Percentiles rank a stretch among this genome's conserved stretches.
These are phyloP conservation scores for Gobiocypris rarus DNA, from an alignment of 2,113 vertebrate species.

Conservation along the genomic window DNA sequence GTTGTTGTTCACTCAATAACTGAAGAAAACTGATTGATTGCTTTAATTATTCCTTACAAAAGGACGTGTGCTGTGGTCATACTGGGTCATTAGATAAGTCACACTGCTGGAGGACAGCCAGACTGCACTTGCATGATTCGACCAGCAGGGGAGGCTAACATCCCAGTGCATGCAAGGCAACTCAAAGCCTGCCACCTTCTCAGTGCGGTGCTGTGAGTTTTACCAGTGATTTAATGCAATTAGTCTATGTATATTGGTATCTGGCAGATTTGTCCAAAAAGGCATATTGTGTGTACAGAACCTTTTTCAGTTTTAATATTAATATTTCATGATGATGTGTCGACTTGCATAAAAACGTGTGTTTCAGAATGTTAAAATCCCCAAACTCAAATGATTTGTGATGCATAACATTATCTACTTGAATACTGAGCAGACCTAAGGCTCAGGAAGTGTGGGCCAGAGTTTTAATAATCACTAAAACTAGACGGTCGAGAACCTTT, in stretches of 20 bases:
- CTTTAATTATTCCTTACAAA: neutral
- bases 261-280: neutral
- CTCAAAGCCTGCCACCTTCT: neutral
- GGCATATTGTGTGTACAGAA: neutral
- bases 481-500: neutral
- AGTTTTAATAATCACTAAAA: conserved; percentile 7
- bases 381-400: neutral
- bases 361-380: neutral
- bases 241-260: neutral
- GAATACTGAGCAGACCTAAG: neutral
- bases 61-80: neutral
- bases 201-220: neutral
- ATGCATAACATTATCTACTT: neutral
- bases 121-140: conserved; percentile 30
- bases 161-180: neutral
- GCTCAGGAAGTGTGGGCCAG: conserved; percentile 4
- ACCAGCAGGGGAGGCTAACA: conserved; percentile 57
- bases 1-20: neutral
- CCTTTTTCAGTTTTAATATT: neutral
- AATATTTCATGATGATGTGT: neutral
- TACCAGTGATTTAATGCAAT: neutral
- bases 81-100: neutral
- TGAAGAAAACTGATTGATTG: neutral
- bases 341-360: neutral
- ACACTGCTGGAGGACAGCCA: neutral